Evolutionary conservation across 2,888 invertebrate genomes (phyloP), one percentile per base, ranked within the genome.

Genomic region (Sipunculus nudus): DNA sequence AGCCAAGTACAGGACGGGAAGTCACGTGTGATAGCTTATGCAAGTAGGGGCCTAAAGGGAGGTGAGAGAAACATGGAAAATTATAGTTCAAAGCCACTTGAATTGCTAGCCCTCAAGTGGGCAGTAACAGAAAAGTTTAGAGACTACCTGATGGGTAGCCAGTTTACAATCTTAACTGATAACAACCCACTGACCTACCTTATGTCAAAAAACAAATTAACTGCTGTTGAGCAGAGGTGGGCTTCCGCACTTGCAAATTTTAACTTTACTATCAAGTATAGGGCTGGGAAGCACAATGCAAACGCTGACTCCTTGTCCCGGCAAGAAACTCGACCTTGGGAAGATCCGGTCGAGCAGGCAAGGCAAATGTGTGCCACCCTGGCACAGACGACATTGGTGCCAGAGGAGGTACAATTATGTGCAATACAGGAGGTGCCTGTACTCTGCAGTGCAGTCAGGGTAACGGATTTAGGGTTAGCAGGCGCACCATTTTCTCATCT

Each of bases 151-250:
- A 13, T 8, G 8, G 35, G 35, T 35, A 35, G 35, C 35, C 35
- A 35, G 8, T 35, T 35, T 13, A 35, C 8, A 35, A 13, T 35
- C 10, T 13, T 35, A 13, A 35, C 35, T 35, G 35, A 53, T 23
- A 41, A 53, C 31, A 53, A 53, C 6, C 53, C 53, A 2, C 29
- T 53, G 31, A 23, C 16, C 3, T 52, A 35, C n/a, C 23, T 55
- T 16, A 28, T 55, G n/a, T 19, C 2, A n/a, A 35, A 35, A 19
- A 48, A 31, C n/a, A 47, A 32, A 3, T 2, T 32, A 4, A 32
- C 32, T 21, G 35, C 50, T 8, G 38, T 10, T 32, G 26, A 25
- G 3, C 43, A 43, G 43, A 4, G 43, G 6, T 43, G 43, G 19
- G 43, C 43, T 3, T 23, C 28, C 19, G 16, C 3, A 29, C n/a